phyloP scores from a whole-genome alignment of 2,888 invertebrate species.

The Lucinisca nassula region DNA sequence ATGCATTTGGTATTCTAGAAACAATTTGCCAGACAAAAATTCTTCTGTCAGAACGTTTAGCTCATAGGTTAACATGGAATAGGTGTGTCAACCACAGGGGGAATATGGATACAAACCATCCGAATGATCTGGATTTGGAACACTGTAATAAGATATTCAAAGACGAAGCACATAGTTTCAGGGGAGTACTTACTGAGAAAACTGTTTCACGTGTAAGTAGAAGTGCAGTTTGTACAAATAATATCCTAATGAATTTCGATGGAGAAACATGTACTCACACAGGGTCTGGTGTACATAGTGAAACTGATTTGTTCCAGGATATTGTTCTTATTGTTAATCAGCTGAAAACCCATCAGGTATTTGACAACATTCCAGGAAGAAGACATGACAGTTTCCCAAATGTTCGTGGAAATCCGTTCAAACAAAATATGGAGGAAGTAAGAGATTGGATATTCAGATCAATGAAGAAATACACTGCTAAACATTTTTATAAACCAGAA shows the following conservation, averaged over 20 bases:
- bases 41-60: slow-evolving; percentile 40
- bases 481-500: too few species aligned
- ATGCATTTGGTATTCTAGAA: slow-evolving; percentile 59
- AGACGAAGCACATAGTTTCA: slow-evolving; percentile 49
- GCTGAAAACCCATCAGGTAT: slow-evolving; percentile 9
- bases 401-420: too few species aligned
- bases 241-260: slow-evolving; percentile 2
- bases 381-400: too few species aligned
- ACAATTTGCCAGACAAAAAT: slow-evolving; percentile 46
- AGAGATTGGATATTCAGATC: too few species aligned
- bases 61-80: slow-evolving; percentile 61
- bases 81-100: slow-evolving; percentile 58
- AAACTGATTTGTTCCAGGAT: slow-evolving; percentile 19
- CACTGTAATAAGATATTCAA: slow-evolving; percentile 60
- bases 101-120: slow-evolving; percentile 46
- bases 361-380: slow-evolving; percentile 35
- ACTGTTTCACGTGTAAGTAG: slow-evolving; percentile 49
- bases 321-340: slow-evolving; percentile 13
- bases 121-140: slow-evolving; percentile 64
- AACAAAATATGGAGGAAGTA: too few species aligned
- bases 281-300: slow-evolving; percentile 32
- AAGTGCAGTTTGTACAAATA: neutral
- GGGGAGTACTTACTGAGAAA: slow-evolving; percentile 55
- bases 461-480: too few species aligned
- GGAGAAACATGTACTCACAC: neutral